These are phyloP conservation scores for Scaptomyza parva DNA, from an alignment of 2,888 invertebrate genomes.

Conservation along the genomic window DNA sequence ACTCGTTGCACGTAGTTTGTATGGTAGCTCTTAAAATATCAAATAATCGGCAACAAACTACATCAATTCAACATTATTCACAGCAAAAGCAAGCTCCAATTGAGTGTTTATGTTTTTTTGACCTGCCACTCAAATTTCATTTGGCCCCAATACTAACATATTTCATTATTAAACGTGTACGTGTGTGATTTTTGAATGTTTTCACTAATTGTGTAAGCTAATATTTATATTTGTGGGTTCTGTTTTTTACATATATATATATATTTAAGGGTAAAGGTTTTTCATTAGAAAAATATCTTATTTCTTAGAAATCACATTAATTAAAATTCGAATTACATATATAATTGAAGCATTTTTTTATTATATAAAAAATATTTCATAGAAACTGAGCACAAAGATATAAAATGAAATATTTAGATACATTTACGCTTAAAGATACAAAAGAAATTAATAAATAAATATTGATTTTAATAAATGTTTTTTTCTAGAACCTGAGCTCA, in stretches of 20 bases:
- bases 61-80: constrained; percentile 29
- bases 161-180: neutral
- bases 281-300: neutral
- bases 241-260: neutral
- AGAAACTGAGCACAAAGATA: no score
- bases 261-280: neutral
- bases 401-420: no score
- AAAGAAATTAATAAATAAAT: no score
- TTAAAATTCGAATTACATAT: no score
- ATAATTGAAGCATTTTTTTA: no score
- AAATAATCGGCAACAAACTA: constrained; percentile 31
- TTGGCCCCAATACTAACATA: constrained; percentile 4
- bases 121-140: constrained; percentile 32
- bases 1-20: constrained; percentile 5
- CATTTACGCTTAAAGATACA: no score
- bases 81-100: constrained; percentile 13
- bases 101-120: constrained; percentile 8
- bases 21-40: constrained; percentile 29
- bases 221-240: constrained; percentile 22
- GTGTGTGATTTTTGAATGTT: constrained; percentile 11
- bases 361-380: no score
- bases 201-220: constrained; percentile 45
- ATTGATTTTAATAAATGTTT: no score
- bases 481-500: no score
- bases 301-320: no score